Percentiles rank a stretch among this genome's conserved stretches.
phyloP scores from a whole-genome alignment of 2,888 invertebrate species.

The Polia nebulosa region DNA sequence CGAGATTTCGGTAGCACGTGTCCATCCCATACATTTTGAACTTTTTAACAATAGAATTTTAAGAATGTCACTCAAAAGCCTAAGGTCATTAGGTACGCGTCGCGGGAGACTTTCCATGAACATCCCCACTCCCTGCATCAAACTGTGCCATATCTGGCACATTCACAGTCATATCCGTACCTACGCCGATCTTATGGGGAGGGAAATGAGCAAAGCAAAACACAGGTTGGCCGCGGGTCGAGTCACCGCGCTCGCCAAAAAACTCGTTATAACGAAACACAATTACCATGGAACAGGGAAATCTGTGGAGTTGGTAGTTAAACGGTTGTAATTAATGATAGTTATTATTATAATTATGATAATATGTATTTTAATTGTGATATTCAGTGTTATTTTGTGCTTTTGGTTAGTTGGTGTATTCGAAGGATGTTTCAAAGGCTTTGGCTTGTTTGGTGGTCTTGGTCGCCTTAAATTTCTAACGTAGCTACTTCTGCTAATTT shows the following conservation, averaged over 20 bases:
- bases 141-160: slow-evolving; percentile 8
- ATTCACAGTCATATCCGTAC: slow-evolving; percentile 26
- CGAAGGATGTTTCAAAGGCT: neutral
- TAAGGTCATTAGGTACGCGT: neutral
- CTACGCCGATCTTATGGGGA: slow-evolving; percentile 59
- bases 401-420: neutral
- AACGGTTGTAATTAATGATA: slow-evolving; percentile 36
- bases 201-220: slow-evolving; percentile 75
- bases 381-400: neutral
- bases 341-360: neutral
- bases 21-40: neutral
- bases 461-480: neutral
- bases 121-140: neutral
- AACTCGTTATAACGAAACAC: slow-evolving; percentile 90
- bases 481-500: neutral
- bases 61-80: no score
- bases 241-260: slow-evolving; percentile 83
- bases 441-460: neutral
- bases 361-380: neutral
- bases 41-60: neutral
- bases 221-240: slow-evolving; percentile 75
- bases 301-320: slow-evolving; percentile 70
- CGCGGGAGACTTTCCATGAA: neutral
- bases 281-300: slow-evolving; percentile 79
- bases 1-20: no score